These are phyloP conservation scores for Andrena cerasifolii DNA, from an alignment of 1,140 invertebrate genomes.

Conservation along the genomic window DNA sequence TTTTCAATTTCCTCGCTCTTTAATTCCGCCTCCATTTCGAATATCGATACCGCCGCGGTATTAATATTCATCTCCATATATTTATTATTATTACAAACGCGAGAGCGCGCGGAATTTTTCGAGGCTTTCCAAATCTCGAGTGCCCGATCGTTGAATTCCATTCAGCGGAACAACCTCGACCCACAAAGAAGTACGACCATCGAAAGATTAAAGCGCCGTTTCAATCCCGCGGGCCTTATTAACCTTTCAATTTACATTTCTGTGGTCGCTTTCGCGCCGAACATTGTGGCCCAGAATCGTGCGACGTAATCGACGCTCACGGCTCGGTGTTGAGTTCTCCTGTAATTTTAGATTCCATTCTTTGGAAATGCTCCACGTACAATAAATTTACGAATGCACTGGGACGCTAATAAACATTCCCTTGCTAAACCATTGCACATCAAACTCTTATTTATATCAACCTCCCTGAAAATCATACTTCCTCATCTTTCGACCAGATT, in stretches of 20 bases:
- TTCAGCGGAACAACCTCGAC: not conserved
- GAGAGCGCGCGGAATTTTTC: not conserved
- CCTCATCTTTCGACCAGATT: too few species aligned
- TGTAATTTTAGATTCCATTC: not conserved
- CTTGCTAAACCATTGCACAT: too few species aligned
- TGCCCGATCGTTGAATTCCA: not conserved
- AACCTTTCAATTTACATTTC: slow-evolving; percentile 22
- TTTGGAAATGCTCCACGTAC: too few species aligned
- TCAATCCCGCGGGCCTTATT: not conserved
- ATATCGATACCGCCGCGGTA: not conserved
- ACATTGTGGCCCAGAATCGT: not conserved
- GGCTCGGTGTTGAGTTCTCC: not conserved
- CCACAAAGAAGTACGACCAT: not conserved
- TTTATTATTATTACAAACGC: slow-evolving; percentile 3
- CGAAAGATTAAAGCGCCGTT: not conserved
- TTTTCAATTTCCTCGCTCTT: not conserved
- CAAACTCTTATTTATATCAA: too few species aligned
- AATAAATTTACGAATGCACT: too few species aligned
- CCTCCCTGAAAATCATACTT: too few species aligned
- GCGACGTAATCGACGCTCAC: not conserved
- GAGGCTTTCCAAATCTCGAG: not conserved
- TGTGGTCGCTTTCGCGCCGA: not conserved
- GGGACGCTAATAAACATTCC: too few species aligned
- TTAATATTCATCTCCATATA: not conserved
- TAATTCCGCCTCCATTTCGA: not conserved